These are phyloP conservation scores for Listrodromus nycthemerus DNA, from an alignment of 2,888 invertebrate genomes.

Conservation along the genomic window DNA sequence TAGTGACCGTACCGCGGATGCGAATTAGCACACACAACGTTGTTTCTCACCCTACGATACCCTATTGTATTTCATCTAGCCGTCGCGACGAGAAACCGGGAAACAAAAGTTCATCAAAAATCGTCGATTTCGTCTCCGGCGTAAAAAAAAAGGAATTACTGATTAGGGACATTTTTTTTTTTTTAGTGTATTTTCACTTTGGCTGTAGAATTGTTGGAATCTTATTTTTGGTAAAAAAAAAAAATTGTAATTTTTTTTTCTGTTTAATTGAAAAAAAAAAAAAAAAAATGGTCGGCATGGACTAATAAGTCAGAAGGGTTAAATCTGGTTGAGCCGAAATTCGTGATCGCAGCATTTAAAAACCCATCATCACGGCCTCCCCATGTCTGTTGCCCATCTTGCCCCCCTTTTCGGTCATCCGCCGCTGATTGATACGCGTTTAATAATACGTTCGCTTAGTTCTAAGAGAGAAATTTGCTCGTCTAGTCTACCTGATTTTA, in stretches of 20 bases:
- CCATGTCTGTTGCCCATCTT: no score
- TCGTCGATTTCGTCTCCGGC: not conserved
- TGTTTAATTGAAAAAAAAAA: not conserved
- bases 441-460: constrained; percentile 79
- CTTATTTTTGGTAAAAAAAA: no score
- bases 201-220: no score
- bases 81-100: not conserved
- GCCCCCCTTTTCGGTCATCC: constrained; percentile 31
- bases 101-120: not conserved
- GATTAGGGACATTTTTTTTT: not conserved
- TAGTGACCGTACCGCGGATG: constrained; percentile 44
- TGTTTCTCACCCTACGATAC: constrained; percentile 36
- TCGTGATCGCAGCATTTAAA: constrained; percentile 77
- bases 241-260: not conserved
- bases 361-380: constrained; percentile 75
- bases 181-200: no score
- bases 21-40: constrained; percentile 48
- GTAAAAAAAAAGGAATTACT: not conserved
- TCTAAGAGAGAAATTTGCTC: constrained; percentile 55
- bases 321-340: constrained; percentile 51
- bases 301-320: constrained; percentile 79
- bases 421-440: constrained; percentile 82
- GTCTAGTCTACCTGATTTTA: constrained; percentile 52
- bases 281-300: constrained; percentile 59
- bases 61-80: not conserved